Percentiles rank a stretch among this genome's conserved stretches.
Evolutionary conservation across 2,113 vertebrate species (phyloP).

Genomic region (Eleginops maclovinus): DNA sequence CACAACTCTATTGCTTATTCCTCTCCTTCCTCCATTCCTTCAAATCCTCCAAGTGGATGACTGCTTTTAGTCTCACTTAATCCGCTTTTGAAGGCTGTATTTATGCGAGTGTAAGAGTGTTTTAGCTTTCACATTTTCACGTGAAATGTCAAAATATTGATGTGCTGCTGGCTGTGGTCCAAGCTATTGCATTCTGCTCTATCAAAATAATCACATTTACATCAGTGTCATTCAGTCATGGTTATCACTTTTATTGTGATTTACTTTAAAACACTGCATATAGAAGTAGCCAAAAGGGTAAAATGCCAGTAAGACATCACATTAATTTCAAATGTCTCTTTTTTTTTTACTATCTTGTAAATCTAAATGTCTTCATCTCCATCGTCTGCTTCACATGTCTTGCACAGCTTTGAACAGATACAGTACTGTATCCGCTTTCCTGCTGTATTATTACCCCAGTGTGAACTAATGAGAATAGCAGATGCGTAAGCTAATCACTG

Average conservation of each 20-base stretch:
- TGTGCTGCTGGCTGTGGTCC: not conserved
- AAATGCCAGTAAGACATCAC: not conserved
- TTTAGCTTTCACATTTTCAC: not conserved
- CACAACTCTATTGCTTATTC: conserved; percentile 18
- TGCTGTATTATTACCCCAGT: conserved; percentile 44
- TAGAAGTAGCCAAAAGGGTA: not conserved
- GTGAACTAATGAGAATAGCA: conserved; percentile 64
- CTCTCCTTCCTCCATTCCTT: conserved; percentile 5
- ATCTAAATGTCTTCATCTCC: conserved; percentile 47
- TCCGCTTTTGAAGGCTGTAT: conserved; percentile 36
- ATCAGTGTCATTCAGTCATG: not conserved
- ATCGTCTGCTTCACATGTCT: not conserved
- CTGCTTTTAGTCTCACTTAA: conserved; percentile 49
- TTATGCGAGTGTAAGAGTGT: not conserved
- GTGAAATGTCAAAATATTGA: not conserved
- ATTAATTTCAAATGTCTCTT: too few species aligned
- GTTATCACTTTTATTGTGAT: not conserved
- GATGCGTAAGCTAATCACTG: conserved; percentile 65
- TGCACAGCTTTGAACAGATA: conserved; percentile 22
- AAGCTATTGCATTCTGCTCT: not conserved
- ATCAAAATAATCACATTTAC: not conserved
- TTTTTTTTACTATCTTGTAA: conserved; percentile 18
- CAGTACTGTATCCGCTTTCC: conserved; percentile 15
- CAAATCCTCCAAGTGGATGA: conserved; percentile 45
- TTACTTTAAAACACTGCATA: not conserved